phyloP scores from a whole-genome alignment of 2,113 vertebrate genomes.

The Ploceus nigricollis region DNA sequence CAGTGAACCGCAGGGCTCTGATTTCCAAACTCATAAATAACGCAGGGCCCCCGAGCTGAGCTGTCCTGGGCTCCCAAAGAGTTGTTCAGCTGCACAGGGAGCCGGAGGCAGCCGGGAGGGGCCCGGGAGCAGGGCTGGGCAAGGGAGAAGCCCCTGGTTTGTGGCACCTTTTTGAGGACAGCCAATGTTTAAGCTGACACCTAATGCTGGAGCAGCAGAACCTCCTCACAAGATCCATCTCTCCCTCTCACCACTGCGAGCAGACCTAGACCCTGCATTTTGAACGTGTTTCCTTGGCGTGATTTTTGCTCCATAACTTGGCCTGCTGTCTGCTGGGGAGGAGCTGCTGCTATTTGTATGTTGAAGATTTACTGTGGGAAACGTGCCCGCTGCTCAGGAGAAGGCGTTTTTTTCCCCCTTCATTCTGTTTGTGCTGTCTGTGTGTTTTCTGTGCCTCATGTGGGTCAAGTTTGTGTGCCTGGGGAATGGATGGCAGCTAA shows the following conservation, averaged over 20 bases:
- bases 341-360: background rate
- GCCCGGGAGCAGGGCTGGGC: background rate
- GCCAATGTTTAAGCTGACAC: background rate
- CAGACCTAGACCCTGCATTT: background rate
- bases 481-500: background rate
- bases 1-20: slow-evolving; percentile 11
- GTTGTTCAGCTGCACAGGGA: background rate
- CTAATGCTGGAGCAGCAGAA: background rate
- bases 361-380: slow-evolving; percentile 70
- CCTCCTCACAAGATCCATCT: background rate
- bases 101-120: accelerated
- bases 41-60: background rate
- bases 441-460: background rate
- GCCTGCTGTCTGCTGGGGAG: background rate
- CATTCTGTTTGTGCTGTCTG: background rate
- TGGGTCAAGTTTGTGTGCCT: background rate
- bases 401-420: background rate
- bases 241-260: background rate
- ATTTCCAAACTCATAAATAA: slow-evolving; percentile 49
- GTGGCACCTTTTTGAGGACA: background rate
- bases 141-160: background rate
- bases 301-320: background rate
- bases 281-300: background rate
- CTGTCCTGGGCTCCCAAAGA: background rate
- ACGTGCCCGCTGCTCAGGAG: slow-evolving; percentile 55